A percentile compares a stretch with the other conserved stretches of the same genome.
Conservation (phyloP, 35 echinoderm and acorn worm genomes). For the Lytechinus variegatus region DNA sequence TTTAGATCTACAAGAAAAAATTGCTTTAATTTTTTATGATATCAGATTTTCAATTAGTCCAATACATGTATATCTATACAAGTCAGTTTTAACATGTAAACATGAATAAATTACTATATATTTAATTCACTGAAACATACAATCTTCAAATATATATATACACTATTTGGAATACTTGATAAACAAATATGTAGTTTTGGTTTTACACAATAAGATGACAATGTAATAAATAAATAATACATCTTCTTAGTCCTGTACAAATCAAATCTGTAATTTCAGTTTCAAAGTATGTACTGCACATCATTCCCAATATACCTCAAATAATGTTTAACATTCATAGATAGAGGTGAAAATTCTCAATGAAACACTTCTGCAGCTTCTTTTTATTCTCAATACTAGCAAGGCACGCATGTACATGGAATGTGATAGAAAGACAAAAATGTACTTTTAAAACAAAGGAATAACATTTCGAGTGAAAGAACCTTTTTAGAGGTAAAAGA, state of each 20-base stretch:
- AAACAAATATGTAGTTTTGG: neutral
- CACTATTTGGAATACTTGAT: neutral
- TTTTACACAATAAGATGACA: too few relatives aligned
- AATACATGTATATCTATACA: neutral
- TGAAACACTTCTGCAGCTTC: too few relatives aligned
- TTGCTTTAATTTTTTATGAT: neutral
- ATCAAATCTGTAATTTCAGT: neutral
- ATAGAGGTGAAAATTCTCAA: too few relatives aligned
- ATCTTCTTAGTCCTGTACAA: neutral
- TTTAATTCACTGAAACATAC: neutral
- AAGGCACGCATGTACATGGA: too few relatives aligned
- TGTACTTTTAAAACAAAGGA: too few relatives aligned
- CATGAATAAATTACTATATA: neutral
- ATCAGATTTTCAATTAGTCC: neutral
- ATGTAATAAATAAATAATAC: neutral
- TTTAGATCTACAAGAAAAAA: too few relatives aligned
- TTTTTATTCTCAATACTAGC: too few relatives aligned
- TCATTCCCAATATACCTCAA: too few relatives aligned
- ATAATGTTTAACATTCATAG: too few relatives aligned
- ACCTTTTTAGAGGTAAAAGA: too few relatives aligned
- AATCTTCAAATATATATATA: neutral
- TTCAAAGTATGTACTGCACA: neutral
- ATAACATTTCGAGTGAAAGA: too few relatives aligned
- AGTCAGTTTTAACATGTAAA: neutral
- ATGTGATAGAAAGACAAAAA: too few relatives aligned